Evolutionary conservation across 1,140 invertebrate species (phyloP).

Genomic region (Pseudoatta argentina): DNA sequence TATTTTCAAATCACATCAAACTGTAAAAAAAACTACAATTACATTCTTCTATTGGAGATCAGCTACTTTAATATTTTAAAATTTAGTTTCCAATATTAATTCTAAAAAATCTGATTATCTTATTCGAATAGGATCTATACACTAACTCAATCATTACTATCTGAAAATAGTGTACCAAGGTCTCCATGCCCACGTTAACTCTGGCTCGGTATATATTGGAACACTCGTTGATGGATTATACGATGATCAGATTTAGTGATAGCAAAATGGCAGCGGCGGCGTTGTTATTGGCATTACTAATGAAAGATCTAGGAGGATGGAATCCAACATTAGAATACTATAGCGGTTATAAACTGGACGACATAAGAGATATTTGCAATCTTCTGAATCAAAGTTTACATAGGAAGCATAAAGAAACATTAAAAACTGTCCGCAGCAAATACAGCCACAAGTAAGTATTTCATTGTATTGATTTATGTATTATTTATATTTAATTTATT

Average conservation of each 20-base stretch:
- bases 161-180: slow-evolving; percentile 92
- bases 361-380: slow-evolving; percentile 91
- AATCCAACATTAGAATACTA: slow-evolving; percentile 94
- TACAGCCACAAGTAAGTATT: slow-evolving; percentile 95
- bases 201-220: slow-evolving; percentile 98
- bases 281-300: slow-evolving; percentile 94
- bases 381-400: slow-evolving; percentile 93
- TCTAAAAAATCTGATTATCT: neutral
- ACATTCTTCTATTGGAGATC: neutral
- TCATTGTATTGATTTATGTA: slow-evolving; percentile 4
- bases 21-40: too few relatives aligned
- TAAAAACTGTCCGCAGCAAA: slow-evolving; percentile 96
- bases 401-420: slow-evolving; percentile 90
- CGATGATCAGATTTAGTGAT: slow-evolving; percentile 92
- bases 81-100: neutral
- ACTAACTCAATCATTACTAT: slow-evolving; percentile 63
- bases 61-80: neutral
- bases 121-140: neutral
- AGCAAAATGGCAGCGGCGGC: slow-evolving; percentile 95
- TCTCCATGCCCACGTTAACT: slow-evolving; percentile 96
- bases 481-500: neutral
- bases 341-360: slow-evolving; percentile 92
- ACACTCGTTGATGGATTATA: slow-evolving; percentile 96
- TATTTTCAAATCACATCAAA: too few relatives aligned
- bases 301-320: slow-evolving; percentile 93